Percentiles rank a stretch among this genome's conserved stretches.
These are phyloP conservation scores for Apodemus agrarius DNA, from an alignment of 2,797 vertebrate species.

Conservation along the genomic window DNA sequence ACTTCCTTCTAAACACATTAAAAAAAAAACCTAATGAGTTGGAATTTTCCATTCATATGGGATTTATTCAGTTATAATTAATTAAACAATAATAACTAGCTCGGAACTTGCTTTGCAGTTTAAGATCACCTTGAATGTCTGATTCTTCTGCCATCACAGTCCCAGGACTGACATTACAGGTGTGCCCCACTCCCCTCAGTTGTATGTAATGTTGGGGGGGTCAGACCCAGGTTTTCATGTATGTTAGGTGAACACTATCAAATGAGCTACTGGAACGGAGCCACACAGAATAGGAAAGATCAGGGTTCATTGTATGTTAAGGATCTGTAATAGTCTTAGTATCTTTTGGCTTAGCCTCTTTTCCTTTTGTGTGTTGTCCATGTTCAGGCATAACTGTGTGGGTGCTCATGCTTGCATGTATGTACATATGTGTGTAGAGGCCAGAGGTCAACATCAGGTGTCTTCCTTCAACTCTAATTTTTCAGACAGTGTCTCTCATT, in stretches of 20 bases:
- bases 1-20: slow-evolving; percentile 68
- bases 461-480: not conserved
- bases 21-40: slow-evolving; percentile 65
- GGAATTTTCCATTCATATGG: slow-evolving; percentile 69
- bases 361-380: not conserved
- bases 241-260: not conserved
- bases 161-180: not conserved
- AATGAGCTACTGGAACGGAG: not conserved
- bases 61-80: slow-evolving; percentile 10
- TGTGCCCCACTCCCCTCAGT: not conserved
- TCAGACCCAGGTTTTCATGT: not conserved
- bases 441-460: not conserved
- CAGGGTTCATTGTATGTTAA: not conserved
- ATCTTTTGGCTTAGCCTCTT: not conserved
- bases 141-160: not conserved
- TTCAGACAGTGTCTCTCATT: not conserved
- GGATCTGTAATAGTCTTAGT: not conserved
- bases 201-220: not conserved
- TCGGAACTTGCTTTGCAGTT: not conserved
- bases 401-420: not conserved
- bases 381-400: not conserved
- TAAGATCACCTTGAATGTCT: not conserved
- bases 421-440: not conserved
- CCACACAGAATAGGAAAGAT: not conserved
- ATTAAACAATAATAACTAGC: too few species aligned